phyloP scores from a whole-genome alignment of 2,888 invertebrate genomes.

The Tetrapedia diversipes region DNA sequence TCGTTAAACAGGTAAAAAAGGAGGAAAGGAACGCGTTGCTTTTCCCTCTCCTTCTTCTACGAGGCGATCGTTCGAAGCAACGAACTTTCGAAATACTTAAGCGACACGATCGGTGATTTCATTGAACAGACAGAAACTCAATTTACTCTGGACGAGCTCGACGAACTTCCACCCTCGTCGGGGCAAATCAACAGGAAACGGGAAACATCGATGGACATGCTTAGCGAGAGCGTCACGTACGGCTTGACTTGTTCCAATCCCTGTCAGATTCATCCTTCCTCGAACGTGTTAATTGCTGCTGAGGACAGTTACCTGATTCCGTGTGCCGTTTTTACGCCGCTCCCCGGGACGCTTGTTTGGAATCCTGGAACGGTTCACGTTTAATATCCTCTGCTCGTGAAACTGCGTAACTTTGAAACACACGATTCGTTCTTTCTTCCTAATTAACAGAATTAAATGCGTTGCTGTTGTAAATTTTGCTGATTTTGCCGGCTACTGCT shows the following conservation, averaged over 20 bases:
- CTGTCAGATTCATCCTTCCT: not conserved
- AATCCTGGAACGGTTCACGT: not conserved
- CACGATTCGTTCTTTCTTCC: too few species aligned
- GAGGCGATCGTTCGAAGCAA: not conserved
- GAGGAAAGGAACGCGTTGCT: too few species aligned
- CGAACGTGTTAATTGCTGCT: conserved; percentile 14
- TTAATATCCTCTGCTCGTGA: not conserved
- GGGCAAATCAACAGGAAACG: conserved; percentile 13
- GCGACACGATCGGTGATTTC: not conserved
- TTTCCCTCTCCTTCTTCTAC: not conserved
- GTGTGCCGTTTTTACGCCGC: conserved; percentile 16
- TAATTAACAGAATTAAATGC: too few species aligned
- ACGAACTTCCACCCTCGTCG: conserved; percentile 4
- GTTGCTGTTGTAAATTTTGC: too few species aligned
- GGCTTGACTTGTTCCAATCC: not conserved
- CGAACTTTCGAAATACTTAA: not conserved
- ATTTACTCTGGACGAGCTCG: not conserved
- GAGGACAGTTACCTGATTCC: not conserved
- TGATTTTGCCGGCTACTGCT: too few species aligned
- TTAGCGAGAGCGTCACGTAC: conserved; percentile 14
- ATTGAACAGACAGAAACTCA: not conserved
- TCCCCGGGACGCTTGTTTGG: not conserved
- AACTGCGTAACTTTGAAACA: not conserved
- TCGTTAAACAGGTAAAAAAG: too few species aligned
- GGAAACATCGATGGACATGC: not conserved